Conservation (phyloP, 2,888 invertebrate genomes). For the Blastobasis lacticolella region DNA sequence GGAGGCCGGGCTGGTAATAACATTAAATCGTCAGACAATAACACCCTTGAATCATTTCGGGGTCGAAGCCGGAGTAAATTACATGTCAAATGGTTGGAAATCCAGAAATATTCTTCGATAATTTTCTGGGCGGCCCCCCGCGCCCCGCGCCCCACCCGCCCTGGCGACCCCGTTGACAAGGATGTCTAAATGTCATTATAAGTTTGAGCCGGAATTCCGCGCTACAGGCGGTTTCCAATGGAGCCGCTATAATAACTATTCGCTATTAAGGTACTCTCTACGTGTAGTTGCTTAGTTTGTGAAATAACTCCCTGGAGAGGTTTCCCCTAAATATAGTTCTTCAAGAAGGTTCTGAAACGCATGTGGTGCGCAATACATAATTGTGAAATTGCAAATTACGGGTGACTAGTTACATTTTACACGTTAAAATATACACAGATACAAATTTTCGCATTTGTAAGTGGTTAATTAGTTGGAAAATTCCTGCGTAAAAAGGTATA, state of each 20-base stretch:
- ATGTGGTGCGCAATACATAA: too few species aligned
- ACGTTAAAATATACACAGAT: too few species aligned
- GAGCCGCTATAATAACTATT: conserved; percentile 19
- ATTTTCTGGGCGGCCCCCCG: conserved; percentile 21
- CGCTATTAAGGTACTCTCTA: too few species aligned
- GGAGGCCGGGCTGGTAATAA: conserved; percentile 39
- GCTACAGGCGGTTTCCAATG: conserved; percentile 37
- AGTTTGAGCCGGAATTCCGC: conserved; percentile 55
- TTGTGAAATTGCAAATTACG: too few species aligned
- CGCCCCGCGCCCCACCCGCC: conserved; percentile 6
- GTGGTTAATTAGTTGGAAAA: too few species aligned
- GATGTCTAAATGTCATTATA: conserved; percentile 72
- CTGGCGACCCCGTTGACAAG: conserved; percentile 42
- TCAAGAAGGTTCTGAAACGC: too few species aligned
- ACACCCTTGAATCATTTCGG: conserved; percentile 48
- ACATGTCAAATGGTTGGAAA: conserved; percentile 62
- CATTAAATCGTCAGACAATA: conserved; percentile 56
- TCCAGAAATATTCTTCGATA: conserved; percentile 59
- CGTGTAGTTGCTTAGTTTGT: too few species aligned
- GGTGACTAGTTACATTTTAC: too few species aligned
- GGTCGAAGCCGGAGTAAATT: conserved; percentile 48
- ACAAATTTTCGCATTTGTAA: too few species aligned
- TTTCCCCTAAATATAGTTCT: too few species aligned
- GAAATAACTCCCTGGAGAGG: too few species aligned
- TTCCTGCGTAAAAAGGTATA: too few species aligned